Percentiles rank a stretch among this genome's conserved stretches.
phyloP scores from a whole-genome alignment of 2,797 vertebrate species.

The Sebastes iracundus region DNA sequence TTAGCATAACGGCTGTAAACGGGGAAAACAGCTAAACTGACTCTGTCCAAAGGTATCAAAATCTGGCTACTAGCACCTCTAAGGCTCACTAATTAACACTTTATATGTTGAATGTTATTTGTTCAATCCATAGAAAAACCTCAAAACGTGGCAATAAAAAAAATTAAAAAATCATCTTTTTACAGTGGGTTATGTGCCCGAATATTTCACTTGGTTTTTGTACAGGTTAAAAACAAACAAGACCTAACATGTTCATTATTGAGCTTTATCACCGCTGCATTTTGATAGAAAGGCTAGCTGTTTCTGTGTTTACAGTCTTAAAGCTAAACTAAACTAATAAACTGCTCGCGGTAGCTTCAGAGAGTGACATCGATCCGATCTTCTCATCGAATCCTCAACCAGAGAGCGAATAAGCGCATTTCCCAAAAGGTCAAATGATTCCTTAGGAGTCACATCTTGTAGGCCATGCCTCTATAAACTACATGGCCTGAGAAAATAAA shows the following conservation, averaged over 20 bases:
- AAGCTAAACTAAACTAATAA: neutral
- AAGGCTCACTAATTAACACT: neutral
- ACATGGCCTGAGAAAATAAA: neutral
- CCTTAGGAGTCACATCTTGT: neutral
- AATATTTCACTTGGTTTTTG: neutral
- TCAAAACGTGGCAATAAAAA: neutral
- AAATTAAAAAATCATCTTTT: neutral
- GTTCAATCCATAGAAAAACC: neutral
- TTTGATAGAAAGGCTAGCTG: neutral
- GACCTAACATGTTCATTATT: too few relatives aligned
- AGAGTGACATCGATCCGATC: neutral
- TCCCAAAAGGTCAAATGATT: neutral
- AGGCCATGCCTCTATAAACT: neutral
- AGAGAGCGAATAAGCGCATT: neutral
- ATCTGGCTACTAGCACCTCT: neutral
- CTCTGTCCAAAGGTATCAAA: neutral
- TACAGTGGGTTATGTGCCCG: neutral
- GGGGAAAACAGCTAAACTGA: too few relatives aligned
- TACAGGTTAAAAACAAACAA: neutral
- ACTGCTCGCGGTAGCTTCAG: neutral
- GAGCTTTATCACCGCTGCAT: neutral
- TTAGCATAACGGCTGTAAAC: too few relatives aligned
- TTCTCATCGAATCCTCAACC: neutral
- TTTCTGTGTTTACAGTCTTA: neutral
- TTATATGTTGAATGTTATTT: neutral